Evolutionary conservation across 2,113 vertebrate species (phyloP), one percentile per base, ranked within the genome.

Genomic region (Eudyptes chrysolophus): DNA sequence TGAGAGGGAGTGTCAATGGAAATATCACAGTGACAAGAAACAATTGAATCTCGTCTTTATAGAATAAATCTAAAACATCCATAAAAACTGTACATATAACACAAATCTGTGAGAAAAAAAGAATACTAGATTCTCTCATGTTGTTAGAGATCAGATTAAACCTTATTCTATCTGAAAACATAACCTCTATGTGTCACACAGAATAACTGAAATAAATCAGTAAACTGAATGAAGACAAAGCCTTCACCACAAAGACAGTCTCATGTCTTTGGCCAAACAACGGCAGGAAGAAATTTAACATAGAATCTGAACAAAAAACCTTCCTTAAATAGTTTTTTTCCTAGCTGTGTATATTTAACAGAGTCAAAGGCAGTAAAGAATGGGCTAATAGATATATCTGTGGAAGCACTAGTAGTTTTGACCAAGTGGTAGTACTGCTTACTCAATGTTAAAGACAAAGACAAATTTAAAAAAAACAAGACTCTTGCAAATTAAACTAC

Each of bases 311-410:
- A 44, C 4, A 55, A 21, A 79, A 94, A 68, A 10, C 3, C 4
- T 84, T 64, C 38, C 22, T 71, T n/a, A 64, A 80, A 62, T 36
- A 68, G 10, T n/a, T 38, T n/a, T 32, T 32, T 51, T 89, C 11
- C 8, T 62, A 66, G 4, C 7, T 92, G 16, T 71, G 8, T 42
- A 7, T 58, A 34, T 71, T 75, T 68, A 42, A 34, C 10, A 51
- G 54, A 54, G 34, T 49, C n/a, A 62, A 84, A 79, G 6, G 13
- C 13, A 44, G 7, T 30, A 54, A 86, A 84, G 51, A 87, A 77
- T 0, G 0, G 24, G 4, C 4, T 30, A 54, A 69, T 34, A 58
- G n/a, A 75, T 66, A 26, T 27, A 55, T 69, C 21, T 2, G 1
- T 55, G n/a, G 58, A 65, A 93, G 13, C 32, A 14, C 4, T 34